Base-by-base conservation (phyloP, 2,797 vertebrate genomes). In the Tenualosa thibaudeaui region DNA sequence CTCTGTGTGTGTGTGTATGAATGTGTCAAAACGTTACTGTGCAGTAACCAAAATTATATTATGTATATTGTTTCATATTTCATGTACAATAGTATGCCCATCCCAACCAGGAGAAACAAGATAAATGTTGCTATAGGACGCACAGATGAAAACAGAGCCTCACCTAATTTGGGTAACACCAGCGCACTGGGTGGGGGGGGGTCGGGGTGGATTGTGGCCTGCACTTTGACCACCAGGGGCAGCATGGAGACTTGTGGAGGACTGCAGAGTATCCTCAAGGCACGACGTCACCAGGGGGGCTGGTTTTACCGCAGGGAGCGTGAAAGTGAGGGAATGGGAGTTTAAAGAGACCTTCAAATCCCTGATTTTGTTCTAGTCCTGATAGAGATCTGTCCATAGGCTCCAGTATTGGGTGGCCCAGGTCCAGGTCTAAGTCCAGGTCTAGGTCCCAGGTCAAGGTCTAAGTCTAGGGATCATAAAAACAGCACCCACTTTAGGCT, bases 161-260 rank as follows among this genome's bases (percentile, higher is more conserved):
- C 71, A 78, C 71, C 71, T 78, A 43, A n/a, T 46, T 17, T 78
- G 71, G 40, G 17, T 46, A 7, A 78, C 40, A 19, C 71, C 37
- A 43, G 37, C 40, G 7, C 71, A 19, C 19, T 22, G 40, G 0
- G 26, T 0, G 26, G 71, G 71, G 31, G 31, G 31, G 31, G 31
- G 0, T 31, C 0, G 31, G 31, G 31, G 31, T 31, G 31, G 71
- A 78, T 37, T 78, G 71, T 78, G 71, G 37, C 40, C 40, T 43
- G 17, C 24, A 22, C 40, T 46, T 22, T 15, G 37, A 5, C 71
- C 71, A 46, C 40, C 37, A 46, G 40, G 71, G 71, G 19, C 40
- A 78, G 40, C 71, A 78, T 43, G 40, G 71, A 78, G 71, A 46
- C 71, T 78, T 78, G 40, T 78, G 71, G 71, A 78, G 71, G 71